A percentile compares a stretch with the other conserved stretches of the same genome.
These are phyloP conservation scores for Pseudomyrmex flavicornis DNA, from an alignment of 1,140 invertebrate species.

Conservation along the genomic window DNA sequence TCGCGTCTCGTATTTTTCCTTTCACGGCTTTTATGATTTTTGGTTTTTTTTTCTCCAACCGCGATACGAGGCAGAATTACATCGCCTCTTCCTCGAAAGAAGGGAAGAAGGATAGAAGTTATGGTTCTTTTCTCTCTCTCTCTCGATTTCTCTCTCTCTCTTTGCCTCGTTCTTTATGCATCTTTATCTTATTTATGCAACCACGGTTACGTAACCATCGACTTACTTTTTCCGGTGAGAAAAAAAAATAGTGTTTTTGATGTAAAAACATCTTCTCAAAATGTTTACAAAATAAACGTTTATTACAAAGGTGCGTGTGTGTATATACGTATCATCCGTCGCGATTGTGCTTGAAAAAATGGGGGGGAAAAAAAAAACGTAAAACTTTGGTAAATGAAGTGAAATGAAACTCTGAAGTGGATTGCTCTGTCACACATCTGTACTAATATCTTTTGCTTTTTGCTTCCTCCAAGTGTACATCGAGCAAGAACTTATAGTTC, in stretches of 20 bases:
- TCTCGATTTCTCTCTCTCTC: not conserved
- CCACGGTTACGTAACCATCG: not conserved
- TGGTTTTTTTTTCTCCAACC: slow-evolving; percentile 34
- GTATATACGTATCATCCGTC: too few species aligned
- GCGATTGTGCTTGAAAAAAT: too few species aligned
- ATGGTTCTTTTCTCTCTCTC: not conserved
- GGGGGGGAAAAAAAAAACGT: too few species aligned
- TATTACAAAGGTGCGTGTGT: too few species aligned
- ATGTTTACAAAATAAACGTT: too few species aligned
- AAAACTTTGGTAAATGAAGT: slow-evolving; percentile 8
- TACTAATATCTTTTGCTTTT: slow-evolving; percentile 8
- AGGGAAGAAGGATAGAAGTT: not conserved
- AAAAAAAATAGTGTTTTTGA: not conserved
- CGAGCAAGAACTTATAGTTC: slow-evolving; percentile 26
- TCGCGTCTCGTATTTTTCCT: slow-evolving; percentile 44
- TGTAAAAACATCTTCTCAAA: not conserved
- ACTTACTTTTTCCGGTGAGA: slow-evolving; percentile 9
- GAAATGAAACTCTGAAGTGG: too few species aligned
- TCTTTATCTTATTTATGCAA: slow-evolving; percentile 48
- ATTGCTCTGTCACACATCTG: not conserved
- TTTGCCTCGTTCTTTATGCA: slow-evolving; percentile 16
- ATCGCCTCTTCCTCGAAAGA: not conserved
- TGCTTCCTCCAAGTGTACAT: not conserved
- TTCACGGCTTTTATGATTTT: slow-evolving; percentile 14
- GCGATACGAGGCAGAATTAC: slow-evolving; percentile 35